phyloP scores from a whole-genome alignment of 2,113 vertebrate genomes.

The Chaetodon trifascialis region DNA sequence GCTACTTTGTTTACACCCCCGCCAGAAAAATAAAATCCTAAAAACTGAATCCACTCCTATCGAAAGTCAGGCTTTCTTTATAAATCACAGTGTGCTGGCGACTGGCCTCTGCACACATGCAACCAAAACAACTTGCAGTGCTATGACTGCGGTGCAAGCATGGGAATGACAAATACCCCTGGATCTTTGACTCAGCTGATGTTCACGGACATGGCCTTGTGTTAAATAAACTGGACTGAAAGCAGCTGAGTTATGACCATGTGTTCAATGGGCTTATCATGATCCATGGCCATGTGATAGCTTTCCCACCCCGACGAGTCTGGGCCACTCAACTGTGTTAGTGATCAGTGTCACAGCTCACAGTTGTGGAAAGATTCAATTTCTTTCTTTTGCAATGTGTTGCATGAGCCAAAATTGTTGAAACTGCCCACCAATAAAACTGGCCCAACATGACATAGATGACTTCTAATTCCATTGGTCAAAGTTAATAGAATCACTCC shows the following conservation, averaged over 20 bases:
- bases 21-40: constrained; percentile 22
- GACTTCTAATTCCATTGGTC: too few relatives aligned
- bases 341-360: constrained; percentile 1
- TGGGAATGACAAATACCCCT: neutral
- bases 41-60: neutral
- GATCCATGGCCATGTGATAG: constrained; percentile 8
- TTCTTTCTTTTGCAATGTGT: constrained; percentile 6
- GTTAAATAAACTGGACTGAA: constrained; percentile 9
- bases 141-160: neutral
- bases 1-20: constrained; percentile 33
- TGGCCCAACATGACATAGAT: neutral
- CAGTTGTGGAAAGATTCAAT: neutral
- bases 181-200: neutral
- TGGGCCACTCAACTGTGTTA: neutral
- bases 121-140: neutral
- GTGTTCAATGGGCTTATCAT: neutral
- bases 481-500: too few relatives aligned
- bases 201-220: neutral
- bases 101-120: neutral
- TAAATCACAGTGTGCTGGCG: neutral
- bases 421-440: neutral
- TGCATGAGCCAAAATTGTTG: constrained; percentile 13
- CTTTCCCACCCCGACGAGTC: neutral
- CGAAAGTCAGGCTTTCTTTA: constrained; percentile 5
- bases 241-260: constrained; percentile 21